Conservation (phyloP, 2,113 vertebrate species). For the Pseudopipra pipra region DNA sequence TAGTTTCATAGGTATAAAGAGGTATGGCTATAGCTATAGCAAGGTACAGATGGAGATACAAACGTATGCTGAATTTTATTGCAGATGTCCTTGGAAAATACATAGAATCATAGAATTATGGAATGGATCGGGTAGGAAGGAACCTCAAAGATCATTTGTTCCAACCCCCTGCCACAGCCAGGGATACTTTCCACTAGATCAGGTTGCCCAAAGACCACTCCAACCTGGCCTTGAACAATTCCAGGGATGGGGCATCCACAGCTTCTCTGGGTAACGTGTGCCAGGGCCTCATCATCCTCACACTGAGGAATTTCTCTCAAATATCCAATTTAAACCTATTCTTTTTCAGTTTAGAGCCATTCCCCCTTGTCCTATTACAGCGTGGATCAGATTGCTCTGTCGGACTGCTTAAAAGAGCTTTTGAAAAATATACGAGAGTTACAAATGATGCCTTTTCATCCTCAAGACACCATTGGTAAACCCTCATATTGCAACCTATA, state of each 20-base stretch:
- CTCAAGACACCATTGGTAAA: accelerated
- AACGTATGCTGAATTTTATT: background rate
- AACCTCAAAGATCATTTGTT: background rate
- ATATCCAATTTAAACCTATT: background rate
- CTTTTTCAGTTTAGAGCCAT: background rate
- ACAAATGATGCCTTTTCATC: background rate
- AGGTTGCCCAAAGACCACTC: background rate
- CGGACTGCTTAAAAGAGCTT: background rate
- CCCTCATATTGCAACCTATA: background rate
- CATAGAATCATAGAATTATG: background rate
- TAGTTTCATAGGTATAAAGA: background rate
- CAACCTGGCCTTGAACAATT: background rate
- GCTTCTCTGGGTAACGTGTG: background rate
- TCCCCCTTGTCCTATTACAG: background rate
- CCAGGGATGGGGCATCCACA: background rate
- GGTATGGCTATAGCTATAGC: background rate
- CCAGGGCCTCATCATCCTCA: background rate
- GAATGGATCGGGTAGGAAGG: background rate
- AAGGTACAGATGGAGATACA: background rate
- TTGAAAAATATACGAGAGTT: background rate
- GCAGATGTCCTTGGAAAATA: background rate
- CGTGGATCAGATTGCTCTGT: background rate
- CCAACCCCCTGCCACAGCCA: too few relatives aligned
- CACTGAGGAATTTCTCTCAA: background rate
- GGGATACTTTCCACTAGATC: accelerated